These are phyloP conservation scores for Galendromus occidentalis DNA, from an alignment of 1,140 invertebrate genomes.

Conservation along the genomic window DNA sequence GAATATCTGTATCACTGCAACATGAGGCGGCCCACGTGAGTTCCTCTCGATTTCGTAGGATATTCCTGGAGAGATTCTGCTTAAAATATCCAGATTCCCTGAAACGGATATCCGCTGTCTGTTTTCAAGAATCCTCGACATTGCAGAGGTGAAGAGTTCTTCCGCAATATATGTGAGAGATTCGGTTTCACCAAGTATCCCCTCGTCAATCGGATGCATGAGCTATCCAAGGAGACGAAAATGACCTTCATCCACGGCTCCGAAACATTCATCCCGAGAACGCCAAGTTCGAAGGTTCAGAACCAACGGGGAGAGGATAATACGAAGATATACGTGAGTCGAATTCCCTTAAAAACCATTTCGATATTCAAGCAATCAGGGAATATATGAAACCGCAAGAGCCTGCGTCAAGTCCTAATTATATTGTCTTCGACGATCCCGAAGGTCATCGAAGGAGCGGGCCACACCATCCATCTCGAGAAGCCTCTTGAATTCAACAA, in stretches of 20 bases:
- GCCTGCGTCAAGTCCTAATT: neutral
- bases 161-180: conserved; percentile 64
- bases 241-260: conserved; percentile 83
- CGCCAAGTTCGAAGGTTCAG: conserved; percentile 52
- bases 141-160: conserved; percentile 68
- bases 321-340: conserved; percentile 57
- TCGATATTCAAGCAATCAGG: neutral
- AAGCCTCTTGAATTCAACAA: conserved; percentile 68
- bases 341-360: neutral
- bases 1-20: conserved; percentile 95
- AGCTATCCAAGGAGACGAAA: conserved; percentile 49
- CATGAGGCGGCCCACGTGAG: conserved; percentile 52
- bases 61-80: neutral
- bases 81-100: neutral
- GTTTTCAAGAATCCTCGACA: neutral
- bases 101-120: neutral
- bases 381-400: neutral
- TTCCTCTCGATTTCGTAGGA: neutral
- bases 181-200: conserved; percentile 92
- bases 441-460: conserved; percentile 68
- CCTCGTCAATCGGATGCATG: conserved; percentile 58
- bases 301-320: conserved; percentile 41
- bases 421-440: conserved; percentile 12
- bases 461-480: conserved; percentile 89
- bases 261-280: conserved; percentile 76